These are phyloP conservation scores for Perognathus longimembris DNA, from an alignment of 2,113 vertebrate species.

Conservation along the genomic window DNA sequence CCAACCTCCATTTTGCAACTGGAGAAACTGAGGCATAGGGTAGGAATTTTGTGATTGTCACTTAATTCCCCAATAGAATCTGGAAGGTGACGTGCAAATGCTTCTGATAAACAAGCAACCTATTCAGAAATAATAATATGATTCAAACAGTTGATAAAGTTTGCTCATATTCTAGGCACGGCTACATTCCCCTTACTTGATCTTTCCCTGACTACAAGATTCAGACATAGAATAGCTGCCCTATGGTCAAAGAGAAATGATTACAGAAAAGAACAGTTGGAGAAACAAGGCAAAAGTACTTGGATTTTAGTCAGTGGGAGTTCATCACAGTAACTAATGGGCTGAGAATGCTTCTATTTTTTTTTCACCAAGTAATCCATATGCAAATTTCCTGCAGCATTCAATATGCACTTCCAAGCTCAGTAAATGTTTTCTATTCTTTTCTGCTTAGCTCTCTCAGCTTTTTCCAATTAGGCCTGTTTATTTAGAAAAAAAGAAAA, in stretches of 20 bases:
- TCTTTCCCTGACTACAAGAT: slow-evolving; percentile 61
- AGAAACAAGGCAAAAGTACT: slow-evolving; percentile 80
- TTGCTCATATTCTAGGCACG: slow-evolving; percentile 51
- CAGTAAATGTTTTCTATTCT: slow-evolving; percentile 85
- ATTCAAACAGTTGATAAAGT: neutral
- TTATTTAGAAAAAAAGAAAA: slow-evolving; percentile 83
- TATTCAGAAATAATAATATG: neutral
- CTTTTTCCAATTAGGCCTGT: slow-evolving; percentile 86
- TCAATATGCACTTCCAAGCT: slow-evolving; percentile 83
- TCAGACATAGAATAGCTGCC: slow-evolving; percentile 56
- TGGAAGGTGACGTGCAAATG: neutral
- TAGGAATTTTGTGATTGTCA: neutral
- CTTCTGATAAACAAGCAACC: neutral
- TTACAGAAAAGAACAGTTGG: slow-evolving; percentile 81
- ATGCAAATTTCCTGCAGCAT: slow-evolving; percentile 85
- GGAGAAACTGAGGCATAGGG: slow-evolving; percentile 74
- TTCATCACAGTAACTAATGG: slow-evolving; percentile 83
- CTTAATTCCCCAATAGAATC: neutral
- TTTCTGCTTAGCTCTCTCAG: slow-evolving; percentile 83
- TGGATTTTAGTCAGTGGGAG: slow-evolving; percentile 81
- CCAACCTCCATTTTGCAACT: neutral
- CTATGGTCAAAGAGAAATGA: slow-evolving; percentile 68
- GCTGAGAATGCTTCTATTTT: slow-evolving; percentile 82
- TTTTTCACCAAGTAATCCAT: slow-evolving; percentile 81
- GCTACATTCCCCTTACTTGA: slow-evolving; percentile 55